Base-by-base conservation (phyloP, 2,888 invertebrate species). In the Habroteleia sp. region DNA sequence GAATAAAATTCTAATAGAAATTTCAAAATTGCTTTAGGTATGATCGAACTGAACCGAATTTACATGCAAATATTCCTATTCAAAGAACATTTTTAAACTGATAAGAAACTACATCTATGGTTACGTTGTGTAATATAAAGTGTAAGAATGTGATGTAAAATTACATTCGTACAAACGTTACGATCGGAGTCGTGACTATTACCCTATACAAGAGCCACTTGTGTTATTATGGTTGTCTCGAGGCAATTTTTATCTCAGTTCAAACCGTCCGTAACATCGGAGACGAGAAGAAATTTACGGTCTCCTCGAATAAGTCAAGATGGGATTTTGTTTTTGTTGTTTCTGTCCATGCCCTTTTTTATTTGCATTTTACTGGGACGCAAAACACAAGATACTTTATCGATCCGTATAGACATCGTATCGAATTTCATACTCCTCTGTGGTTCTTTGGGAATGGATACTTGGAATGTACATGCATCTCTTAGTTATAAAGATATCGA, bases 391-490 rank as follows among this genome's bases (percentile, higher is more conserved):
- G 71, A 78, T 77, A 78, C 78, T 79, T 79, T 79, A 76, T 74
- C 72, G 79, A 79, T 80, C 69, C 63, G 60, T 65, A 72, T 74
- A 79, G 72, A 74, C 78, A 82, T 84, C 82, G 85, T 83, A 81
- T 86, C 85, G 83, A 81, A 85, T 86, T 86, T 85, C 86, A 84
- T 82, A 77, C 82, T 79, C 77, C 79, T 80, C 80, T 85, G 85
- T 82, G 86, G 84, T 85, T 83, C 85, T 79, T 80, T 79, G 81
- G 82, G 82, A 85, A 85, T 82, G 82, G 84, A 86, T 85, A 86
- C 83, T 79, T 66, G 78, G 82, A 74, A 74, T 74, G 66, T 66
- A 48, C 74, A 48, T 62, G 66, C 60, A 48, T 46, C 60, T 74
- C 42, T 46, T 52, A 66, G 44, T 73, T 66, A 73, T 73, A 73